phyloP scores from a whole-genome alignment of 2,888 invertebrate genomes.

The Portevinia maculata region DNA sequence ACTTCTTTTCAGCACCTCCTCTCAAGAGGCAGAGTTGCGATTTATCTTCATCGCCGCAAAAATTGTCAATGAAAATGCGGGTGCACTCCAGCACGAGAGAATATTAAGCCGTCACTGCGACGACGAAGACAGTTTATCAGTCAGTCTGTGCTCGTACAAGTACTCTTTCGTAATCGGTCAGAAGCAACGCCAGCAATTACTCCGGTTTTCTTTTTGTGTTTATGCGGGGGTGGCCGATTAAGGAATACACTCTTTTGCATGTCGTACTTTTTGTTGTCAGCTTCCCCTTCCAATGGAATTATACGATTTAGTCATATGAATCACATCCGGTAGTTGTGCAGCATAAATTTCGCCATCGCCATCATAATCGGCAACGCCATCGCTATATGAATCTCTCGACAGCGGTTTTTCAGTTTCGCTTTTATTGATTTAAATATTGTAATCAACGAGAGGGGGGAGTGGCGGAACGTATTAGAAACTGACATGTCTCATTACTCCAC shows the following conservation, averaged over 20 bases:
- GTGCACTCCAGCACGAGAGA: constrained; percentile 27
- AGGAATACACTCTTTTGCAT: constrained; percentile 57
- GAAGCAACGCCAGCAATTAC: constrained; percentile 56
- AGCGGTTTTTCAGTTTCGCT: constrained; percentile 48
- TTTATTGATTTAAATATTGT: constrained; percentile 64
- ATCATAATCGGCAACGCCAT: constrained; percentile 28
- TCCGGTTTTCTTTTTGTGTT: constrained; percentile 30
- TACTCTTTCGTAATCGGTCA: constrained; percentile 45
- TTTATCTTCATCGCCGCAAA: constrained; percentile 67
- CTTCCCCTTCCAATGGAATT: constrained; percentile 52
- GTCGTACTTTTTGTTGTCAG: constrained; percentile 17
- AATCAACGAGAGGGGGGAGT: constrained; percentile 11
- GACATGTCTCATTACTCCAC: constrained; percentile 40
- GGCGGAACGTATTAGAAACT: constrained; percentile 26
- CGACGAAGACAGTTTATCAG: constrained; percentile 54
- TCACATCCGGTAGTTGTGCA: constrained; percentile 73
- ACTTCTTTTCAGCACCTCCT: constrained; percentile 60
- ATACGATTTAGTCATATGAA: constrained; percentile 73
- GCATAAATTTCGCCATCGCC: constrained; percentile 71
- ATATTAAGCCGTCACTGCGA: constrained; percentile 41
- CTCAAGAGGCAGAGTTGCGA: constrained; percentile 48
- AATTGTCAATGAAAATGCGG: constrained; percentile 68
- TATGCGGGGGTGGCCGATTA: constrained; percentile 72
- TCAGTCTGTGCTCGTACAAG: constrained; percentile 33
- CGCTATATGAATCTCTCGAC: constrained; percentile 32